Evolutionary conservation across 2,113 vertebrate species (phyloP).

Genomic region (Todiramphus chloris): DNA sequence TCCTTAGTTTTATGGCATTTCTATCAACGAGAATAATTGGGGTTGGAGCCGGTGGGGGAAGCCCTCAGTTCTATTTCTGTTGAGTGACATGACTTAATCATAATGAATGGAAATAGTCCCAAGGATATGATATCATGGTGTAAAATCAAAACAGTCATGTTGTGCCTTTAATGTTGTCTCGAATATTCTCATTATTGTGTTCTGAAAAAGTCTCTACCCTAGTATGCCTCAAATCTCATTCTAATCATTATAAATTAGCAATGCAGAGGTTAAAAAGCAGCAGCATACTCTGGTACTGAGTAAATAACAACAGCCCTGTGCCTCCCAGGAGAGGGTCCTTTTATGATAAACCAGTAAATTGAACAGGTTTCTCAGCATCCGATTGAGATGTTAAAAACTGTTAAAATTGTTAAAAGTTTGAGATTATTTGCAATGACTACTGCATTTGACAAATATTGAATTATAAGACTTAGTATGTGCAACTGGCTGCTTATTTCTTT

Average conservation of each 20-base stretch:
- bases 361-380: neutral
- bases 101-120: neutral
- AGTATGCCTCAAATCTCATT: conserved; percentile 25
- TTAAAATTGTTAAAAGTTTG: neutral
- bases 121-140: neutral
- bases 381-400: neutral
- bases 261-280: neutral
- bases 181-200: neutral
- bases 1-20: neutral
- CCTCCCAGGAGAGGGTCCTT: neutral
- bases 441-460: neutral
- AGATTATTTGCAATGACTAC: neutral
- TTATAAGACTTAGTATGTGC: neutral
- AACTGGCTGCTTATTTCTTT: conserved; percentile 2
- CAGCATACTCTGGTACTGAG: neutral
- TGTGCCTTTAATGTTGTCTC: neutral
- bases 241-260: conserved; percentile 19
- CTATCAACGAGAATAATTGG: neutral
- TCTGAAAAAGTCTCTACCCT: conserved; percentile 26
- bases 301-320: neutral
- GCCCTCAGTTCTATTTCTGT: neutral
- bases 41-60: neutral
- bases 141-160: conserved; percentile 29
- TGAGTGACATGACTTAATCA: neutral
- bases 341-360: neutral